Evolutionary conservation across 1,140 invertebrate species (phyloP).

Genomic region (Eufriesea mexicana): DNA sequence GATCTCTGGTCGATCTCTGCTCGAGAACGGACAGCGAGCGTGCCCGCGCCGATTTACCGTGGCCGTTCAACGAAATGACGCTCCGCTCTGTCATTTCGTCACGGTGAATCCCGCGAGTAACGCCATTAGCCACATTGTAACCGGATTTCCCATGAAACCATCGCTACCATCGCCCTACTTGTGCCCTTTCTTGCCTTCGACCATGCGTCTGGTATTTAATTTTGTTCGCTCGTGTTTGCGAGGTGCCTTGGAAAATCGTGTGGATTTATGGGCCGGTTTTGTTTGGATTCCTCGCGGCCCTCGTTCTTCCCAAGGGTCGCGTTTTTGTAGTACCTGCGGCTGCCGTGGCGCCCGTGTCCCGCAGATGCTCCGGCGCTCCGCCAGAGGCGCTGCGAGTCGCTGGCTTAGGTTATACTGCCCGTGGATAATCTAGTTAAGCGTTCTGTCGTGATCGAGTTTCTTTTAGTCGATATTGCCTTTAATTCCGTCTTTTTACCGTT

Average conservation of each 20-base stretch:
- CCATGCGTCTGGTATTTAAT: conserved; percentile 40
- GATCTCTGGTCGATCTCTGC: no score
- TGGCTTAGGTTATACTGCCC: no score
- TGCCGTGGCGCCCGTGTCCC: neutral
- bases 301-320: neutral
- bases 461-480: no score
- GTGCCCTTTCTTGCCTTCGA: neutral
- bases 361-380: no score
- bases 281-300: neutral
- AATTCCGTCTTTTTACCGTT: no score
- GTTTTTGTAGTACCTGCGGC: neutral
- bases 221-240: conserved; percentile 12
- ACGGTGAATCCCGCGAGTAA: conserved; percentile 30
- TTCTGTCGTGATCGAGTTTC: no score
- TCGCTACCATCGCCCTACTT: neutral
- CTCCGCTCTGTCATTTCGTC: conserved; percentile 35
- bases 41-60: conserved; percentile 9
- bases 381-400: no score
- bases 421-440: no score
- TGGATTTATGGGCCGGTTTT: conserved; percentile 4
- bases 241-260: neutral
- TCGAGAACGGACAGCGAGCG: neutral
- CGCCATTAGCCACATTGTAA: conserved; percentile 27
- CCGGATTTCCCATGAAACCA: conserved; percentile 31
- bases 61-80: conserved; percentile 33